Evolutionary conservation across 2,888 invertebrate species (phyloP).

Genomic region (Leucozona laternaria): DNA sequence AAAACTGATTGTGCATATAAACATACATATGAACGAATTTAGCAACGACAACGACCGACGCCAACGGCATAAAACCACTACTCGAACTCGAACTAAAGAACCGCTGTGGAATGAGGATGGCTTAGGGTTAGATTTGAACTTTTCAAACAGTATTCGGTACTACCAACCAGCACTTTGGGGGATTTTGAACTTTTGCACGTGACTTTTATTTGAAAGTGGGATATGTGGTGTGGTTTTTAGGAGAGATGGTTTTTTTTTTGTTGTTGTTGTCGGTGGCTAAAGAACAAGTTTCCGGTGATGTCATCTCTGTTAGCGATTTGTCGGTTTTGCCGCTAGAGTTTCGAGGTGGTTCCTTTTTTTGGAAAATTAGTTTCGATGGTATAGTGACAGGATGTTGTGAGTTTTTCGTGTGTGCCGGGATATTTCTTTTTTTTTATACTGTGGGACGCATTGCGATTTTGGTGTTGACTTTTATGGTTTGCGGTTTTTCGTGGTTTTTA

Average conservation of each 20-base stretch:
- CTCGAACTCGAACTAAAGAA: constrained; percentile 7
- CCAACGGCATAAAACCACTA: background rate
- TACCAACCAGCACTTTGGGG: constrained; percentile 59
- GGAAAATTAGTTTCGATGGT: constrained; percentile 5
- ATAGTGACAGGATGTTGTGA: constrained; percentile 49
- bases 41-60: background rate
- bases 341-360: background rate
- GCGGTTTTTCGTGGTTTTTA: background rate
- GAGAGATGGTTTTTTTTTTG: constrained; percentile 6
- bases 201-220: constrained; percentile 66
- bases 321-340: constrained; percentile 51
- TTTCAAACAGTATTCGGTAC: constrained; percentile 45
- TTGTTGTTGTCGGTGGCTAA: background rate
- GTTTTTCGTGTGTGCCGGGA: constrained; percentile 26
- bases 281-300: constrained; percentile 52
- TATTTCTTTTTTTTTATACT: constrained; percentile 25
- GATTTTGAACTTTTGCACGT: constrained; percentile 68
- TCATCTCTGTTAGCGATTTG: constrained; percentile 58
- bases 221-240: constrained; percentile 20
- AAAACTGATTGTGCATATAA: constrained; percentile 21
- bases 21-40: constrained; percentile 4
- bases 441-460: constrained; percentile 42
- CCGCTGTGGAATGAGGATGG: constrained; percentile 4
- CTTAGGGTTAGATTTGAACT: constrained; percentile 48
- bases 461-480: constrained; percentile 22